Percentiles rank a stretch among this genome's conserved stretches.
Evolutionary conservation across 2,888 invertebrate genomes (phyloP).

Genomic region (Thecophora atra): DNA sequence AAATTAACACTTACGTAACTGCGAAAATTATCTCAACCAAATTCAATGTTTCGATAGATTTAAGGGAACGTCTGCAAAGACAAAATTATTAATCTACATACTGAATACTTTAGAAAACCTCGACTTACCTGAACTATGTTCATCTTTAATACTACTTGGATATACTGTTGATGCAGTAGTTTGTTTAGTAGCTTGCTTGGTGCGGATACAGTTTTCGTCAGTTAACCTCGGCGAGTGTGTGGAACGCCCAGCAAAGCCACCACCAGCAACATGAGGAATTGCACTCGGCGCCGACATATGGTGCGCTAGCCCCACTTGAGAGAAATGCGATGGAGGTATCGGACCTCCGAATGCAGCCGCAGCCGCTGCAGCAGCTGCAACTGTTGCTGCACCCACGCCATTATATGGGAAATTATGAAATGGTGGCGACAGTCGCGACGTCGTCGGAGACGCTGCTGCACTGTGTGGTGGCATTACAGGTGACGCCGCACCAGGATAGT

Average conservation of each 20-base stretch:
- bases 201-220: conserved; percentile 46
- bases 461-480: conserved; percentile 55
- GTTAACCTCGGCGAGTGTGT: conserved; percentile 56
- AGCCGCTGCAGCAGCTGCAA: conserved; percentile 56
- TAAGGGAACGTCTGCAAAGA: conserved; percentile 84
- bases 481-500: conserved; percentile 64
- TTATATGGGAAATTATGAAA: conserved; percentile 62
- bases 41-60: conserved; percentile 85
- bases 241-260: conserved; percentile 40
- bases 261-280: conserved; percentile 24
- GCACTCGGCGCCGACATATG: conserved; percentile 34
- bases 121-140: conserved; percentile 65
- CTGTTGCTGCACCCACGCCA: conserved; percentile 58
- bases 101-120: no score
- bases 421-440: conserved; percentile 66
- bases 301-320: conserved; percentile 44
- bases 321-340: conserved; percentile 37
- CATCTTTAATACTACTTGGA: conserved; percentile 65
- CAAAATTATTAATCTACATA: conserved; percentile 29
- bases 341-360: conserved; percentile 54
- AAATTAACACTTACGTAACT: conserved; percentile 52
- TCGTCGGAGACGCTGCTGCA: conserved; percentile 45
- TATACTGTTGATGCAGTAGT: conserved; percentile 53
- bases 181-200: conserved; percentile 35
- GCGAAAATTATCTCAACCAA: conserved; percentile 48